A percentile compares a stretch with the other conserved stretches of the same genome.
Conservation (phyloP, 1,140 invertebrate genomes). For the Bombus polaris region DNA sequence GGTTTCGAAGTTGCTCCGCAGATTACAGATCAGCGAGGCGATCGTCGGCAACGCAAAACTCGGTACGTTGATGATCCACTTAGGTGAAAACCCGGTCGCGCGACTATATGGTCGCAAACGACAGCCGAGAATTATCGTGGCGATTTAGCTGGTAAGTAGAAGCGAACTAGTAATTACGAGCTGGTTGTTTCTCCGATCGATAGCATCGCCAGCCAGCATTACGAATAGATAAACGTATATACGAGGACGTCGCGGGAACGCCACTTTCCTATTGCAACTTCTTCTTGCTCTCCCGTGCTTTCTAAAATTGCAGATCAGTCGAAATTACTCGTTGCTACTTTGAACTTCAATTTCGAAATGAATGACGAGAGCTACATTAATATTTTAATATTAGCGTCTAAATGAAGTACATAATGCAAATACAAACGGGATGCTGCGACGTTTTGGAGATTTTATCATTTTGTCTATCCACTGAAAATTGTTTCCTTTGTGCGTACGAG, state of each 20-base stretch:
- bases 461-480: background rate
- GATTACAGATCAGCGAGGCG: background rate
- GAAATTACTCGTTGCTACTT: background rate
- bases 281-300: too few relatives aligned
- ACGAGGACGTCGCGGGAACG: background rate
- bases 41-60: constrained; percentile 5
- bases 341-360: background rate
- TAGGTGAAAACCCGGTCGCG: background rate
- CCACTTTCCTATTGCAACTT: background rate
- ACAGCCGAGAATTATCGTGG: constrained; percentile 42
- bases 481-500: background rate
- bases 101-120: constrained; percentile 18
- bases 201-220: constrained; percentile 19
- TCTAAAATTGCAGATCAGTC: background rate
- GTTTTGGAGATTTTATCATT: background rate
- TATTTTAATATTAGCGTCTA: background rate
- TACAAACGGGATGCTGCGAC: background rate
- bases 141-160: constrained; percentile 34
- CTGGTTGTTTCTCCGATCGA: constrained; percentile 28
- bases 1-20: background rate
- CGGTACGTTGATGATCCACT: constrained; percentile 9
- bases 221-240: constrained; percentile 43
- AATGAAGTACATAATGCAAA: background rate
- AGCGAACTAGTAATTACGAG: constrained; percentile 40
- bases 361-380: background rate